Percentiles rank a stretch among this genome's conserved stretches.
phyloP scores from a whole-genome alignment of 2,888 invertebrate species.

The Zygogramma bicolorata region DNA sequence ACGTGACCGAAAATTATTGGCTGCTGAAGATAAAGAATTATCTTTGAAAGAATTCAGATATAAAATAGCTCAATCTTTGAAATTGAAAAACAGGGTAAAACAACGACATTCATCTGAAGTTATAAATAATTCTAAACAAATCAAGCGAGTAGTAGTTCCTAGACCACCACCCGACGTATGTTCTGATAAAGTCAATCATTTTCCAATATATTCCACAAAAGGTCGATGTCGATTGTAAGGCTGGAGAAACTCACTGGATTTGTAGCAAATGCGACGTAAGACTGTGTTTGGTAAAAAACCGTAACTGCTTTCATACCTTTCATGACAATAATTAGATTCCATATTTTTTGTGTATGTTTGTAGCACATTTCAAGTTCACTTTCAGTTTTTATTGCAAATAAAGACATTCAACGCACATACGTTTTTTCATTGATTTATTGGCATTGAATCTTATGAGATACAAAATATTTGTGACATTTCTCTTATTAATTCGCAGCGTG shows the following conservation, averaged over 20 bases:
- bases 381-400: background rate
- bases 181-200: slow-evolving; percentile 14
- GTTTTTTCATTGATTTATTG: background rate
- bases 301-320: slow-evolving; percentile 10
- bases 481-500: background rate
- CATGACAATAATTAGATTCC: background rate
- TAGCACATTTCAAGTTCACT: slow-evolving; percentile 7
- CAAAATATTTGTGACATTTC: slow-evolving; percentile 13
- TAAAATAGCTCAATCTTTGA: slow-evolving; percentile 14
- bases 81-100: slow-evolving; percentile 15
- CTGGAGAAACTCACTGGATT: slow-evolving; percentile 19
- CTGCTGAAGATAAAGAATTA: slow-evolving; percentile 12
- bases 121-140: slow-evolving; percentile 20
- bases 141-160: slow-evolving; percentile 9
- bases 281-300: slow-evolving; percentile 15
- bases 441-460: slow-evolving; percentile 18
- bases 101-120: slow-evolving; percentile 13
- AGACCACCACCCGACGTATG: slow-evolving; percentile 19
- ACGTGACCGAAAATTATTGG: slow-evolving; percentile 12
- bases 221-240: slow-evolving; percentile 17
- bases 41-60: slow-evolving; percentile 26
- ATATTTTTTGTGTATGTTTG: background rate
- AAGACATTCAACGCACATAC: background rate
- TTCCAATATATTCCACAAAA: slow-evolving; percentile 19
- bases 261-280: slow-evolving; percentile 18